Evolutionary conservation across 2,113 vertebrate species (phyloP), one percentile per base, ranked within the genome.

Genomic region (Brachypteracias leptosomus): DNA sequence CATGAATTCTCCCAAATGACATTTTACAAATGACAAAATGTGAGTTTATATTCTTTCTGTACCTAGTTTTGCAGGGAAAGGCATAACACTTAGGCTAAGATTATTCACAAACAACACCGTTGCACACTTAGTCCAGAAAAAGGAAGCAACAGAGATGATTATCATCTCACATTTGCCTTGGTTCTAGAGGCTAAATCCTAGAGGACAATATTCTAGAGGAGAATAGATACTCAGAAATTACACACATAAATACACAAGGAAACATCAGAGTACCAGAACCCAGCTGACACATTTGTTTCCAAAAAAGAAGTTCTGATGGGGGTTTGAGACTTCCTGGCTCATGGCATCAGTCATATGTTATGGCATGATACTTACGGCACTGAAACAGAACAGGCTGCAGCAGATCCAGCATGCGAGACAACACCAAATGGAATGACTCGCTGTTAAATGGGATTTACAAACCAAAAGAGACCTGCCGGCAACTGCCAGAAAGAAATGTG

Each of bases 321-420:
- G 13, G 18, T 36, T 59, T 76, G 38, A 88, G 57, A 70, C 7
- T 65, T 58, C 36, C 88, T 83, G 79, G n/a, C 51, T 65, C 75
- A 44, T 44, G 51, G 31, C 46, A 59, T 42, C 4, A 2, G 51
- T 80, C 51, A 44, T 57, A 57, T 59, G 55, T 52, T 52, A 52
- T 2, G 22, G 26, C 44, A 26, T 7, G 35, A 65, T 0, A 3
- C 35, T 70, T 70, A 65, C 0, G 1, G 28, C 46, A 66, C 25
- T 81, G 85, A 46, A 61, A 44, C 14, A 81, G 51, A 94, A 55
- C 40, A 92, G 15, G 42, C 40, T 55, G 89, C 70, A 89, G 63
- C 31, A 3, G 0, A 80, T 38, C 13, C 85, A 62, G 18, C 3
- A 2, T 76, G 89, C 1, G 3, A 81, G 85, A 92, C 40, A 55